Percentiles rank a stretch among this genome's conserved stretches.
Conservation (phyloP, 2,888 invertebrate species). For the Drosophila glabriapex region DNA sequence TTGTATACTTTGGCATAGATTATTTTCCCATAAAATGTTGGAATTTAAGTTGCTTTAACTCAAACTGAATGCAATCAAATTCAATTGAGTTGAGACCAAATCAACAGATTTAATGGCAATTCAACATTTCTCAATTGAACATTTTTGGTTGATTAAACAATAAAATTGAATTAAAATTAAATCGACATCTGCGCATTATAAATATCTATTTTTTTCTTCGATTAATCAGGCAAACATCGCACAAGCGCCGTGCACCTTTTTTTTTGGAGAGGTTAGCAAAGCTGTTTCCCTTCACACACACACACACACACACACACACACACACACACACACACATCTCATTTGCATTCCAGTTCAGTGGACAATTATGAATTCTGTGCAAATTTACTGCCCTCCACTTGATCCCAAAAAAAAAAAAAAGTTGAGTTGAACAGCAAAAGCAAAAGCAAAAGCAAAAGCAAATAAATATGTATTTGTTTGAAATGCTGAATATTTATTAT, state of each 20-base stretch:
- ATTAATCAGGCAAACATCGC: neutral
- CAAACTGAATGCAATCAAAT: neutral
- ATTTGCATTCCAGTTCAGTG: conserved; percentile 8
- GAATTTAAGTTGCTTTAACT: neutral
- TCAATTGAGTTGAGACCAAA: neutral
- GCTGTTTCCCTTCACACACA: neutral
- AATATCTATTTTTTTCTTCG: neutral
- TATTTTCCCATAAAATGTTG: too few relatives aligned
- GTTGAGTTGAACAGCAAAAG: neutral
- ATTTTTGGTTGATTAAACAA: neutral
- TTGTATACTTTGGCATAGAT: neutral
- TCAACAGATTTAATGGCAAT: neutral
- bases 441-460: neutral
- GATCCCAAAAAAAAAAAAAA: conserved; percentile 1
- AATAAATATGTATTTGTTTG: neutral
- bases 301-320: neutral
- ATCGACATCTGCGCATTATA: neutral
- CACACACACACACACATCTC: neutral
- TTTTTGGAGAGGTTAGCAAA: neutral
- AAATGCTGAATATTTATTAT: neutral
- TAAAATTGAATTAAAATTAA: neutral
- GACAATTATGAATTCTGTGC: conserved; percentile 4
- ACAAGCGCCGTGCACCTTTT: neutral
- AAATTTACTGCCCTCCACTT: conserved; percentile 11
- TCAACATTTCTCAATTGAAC: neutral